These are phyloP conservation scores for Drosophila mimica DNA, from an alignment of 2,888 invertebrate genomes.

Conservation along the genomic window DNA sequence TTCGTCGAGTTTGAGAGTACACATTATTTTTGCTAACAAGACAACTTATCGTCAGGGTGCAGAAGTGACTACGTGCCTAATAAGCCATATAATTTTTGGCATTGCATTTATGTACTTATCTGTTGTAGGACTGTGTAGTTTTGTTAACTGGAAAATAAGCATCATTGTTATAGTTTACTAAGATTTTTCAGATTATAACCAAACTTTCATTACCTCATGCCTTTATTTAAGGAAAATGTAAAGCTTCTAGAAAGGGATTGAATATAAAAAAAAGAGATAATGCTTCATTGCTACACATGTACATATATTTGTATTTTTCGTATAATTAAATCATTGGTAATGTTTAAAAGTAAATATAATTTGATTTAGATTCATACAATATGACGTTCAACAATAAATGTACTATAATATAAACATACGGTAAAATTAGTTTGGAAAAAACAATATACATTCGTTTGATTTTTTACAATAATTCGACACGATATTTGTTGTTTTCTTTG, in stretches of 20 bases:
- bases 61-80: not conserved
- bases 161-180: not conserved
- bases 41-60: not conserved
- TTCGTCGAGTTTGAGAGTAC: slow-evolving; percentile 4
- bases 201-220: not conserved
- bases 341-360: slow-evolving; percentile 44
- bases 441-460: slow-evolving; percentile 70
- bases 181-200: not conserved
- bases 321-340: slow-evolving; percentile 61
- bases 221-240: not conserved
- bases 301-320: slow-evolving; percentile 10
- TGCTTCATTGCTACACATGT: slow-evolving; percentile 10
- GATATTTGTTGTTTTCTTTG: slow-evolving; percentile 19
- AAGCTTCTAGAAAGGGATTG: not conserved
- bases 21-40: not conserved
- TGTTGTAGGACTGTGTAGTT: not conserved
- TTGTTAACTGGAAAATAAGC: not conserved
- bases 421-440: slow-evolving; percentile 61
- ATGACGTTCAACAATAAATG: slow-evolving; percentile 70
- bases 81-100: not conserved
- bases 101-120: not conserved
- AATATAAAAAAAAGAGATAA: not conserved
- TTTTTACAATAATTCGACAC: slow-evolving; percentile 40
- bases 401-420: slow-evolving; percentile 39
- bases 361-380: slow-evolving; percentile 59